Evolutionary conservation across 2,888 invertebrate genomes (phyloP), one percentile per base, ranked within the genome.

Genomic region (Argyresthia albistria): DNA sequence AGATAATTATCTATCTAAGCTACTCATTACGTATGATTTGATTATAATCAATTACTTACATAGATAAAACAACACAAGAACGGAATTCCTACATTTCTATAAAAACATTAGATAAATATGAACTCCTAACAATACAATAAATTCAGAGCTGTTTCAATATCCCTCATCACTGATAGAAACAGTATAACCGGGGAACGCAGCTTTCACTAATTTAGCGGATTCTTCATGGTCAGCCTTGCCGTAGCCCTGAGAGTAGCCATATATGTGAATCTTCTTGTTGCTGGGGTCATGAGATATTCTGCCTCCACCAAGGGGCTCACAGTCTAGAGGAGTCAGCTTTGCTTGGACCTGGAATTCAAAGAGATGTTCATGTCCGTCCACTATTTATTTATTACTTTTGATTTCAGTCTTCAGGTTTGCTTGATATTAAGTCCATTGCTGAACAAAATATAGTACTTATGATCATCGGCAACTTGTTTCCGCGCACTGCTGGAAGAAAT

Each of bases 241-340:
- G 70, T 91, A 98, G 0, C 95, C 95, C 90, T 95, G 88, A 6
- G 98, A 98, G 73, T 97, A 97, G 25, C 98, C 98, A 77, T 95
- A 98, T 56, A 99, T 94, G 67, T 93, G 92, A 46, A 98, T 90
- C 58, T 90, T 91, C 69, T 96, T 97, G 47, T 90, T 89, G 8
- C 89, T 89, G 0, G 94, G 88, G 55, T 95, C 92, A 76, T 97
- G 97, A 39, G 93, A 90, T 65, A 99, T 98, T 66, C 97, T 90
- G 11, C 98, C 98, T 15, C 98, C 98, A 4, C 98, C 98, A 11
- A 96, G 77, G 60, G 97, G 96, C 67, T 97, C 93, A 57, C 93
- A 92, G 55, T 93, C 92, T 54, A 94, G 70, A 35, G 89, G 86
- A 42, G 84, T 56, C 0, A 86, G 69, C 54, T 71, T 76, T 54